These are phyloP conservation scores for Lycophotia porphyrea DNA, from an alignment of 2,888 invertebrate genomes.

Conservation along the genomic window DNA sequence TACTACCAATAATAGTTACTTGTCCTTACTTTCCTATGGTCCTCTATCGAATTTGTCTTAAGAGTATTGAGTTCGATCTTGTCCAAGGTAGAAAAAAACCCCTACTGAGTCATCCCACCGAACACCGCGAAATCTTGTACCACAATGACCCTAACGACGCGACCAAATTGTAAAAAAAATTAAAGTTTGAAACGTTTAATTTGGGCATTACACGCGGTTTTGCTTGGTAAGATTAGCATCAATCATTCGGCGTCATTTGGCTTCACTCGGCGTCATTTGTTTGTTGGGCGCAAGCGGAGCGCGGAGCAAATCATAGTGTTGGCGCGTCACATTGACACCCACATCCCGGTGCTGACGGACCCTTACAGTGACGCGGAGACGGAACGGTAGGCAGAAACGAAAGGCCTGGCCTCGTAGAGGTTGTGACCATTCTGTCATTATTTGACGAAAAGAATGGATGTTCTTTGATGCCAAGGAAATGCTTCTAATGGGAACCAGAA, in stretches of 20 bases:
- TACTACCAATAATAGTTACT: neutral
- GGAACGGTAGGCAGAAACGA: conserved; percentile 47
- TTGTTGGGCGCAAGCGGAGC: conserved; percentile 86
- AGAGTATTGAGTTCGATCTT: neutral
- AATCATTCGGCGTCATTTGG: conserved; percentile 75
- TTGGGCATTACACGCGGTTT: conserved; percentile 82
- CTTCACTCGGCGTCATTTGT: conserved; percentile 84
- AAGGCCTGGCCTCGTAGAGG: conserved; percentile 5
- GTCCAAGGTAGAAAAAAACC: neutral
- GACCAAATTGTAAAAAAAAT: conserved; percentile 65
- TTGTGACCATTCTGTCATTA: neutral
- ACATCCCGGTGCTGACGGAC: conserved; percentile 75
- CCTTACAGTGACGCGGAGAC: conserved; percentile 21
- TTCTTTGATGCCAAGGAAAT: neutral
- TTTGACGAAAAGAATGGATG: neutral
- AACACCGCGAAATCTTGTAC: conserved; percentile 45
- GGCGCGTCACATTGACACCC: conserved; percentile 85
- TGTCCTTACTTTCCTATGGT: neutral
- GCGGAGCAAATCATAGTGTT: conserved; percentile 88
- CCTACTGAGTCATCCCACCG: neutral
- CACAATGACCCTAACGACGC: conserved; percentile 67
- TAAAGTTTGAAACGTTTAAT: conserved; percentile 76
- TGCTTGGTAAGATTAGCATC: conserved; percentile 83
- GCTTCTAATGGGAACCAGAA: too few species aligned
- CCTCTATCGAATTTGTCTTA: neutral